Percentiles rank a stretch among this genome's conserved stretches.
Evolutionary conservation across 2,797 vertebrate species (phyloP).

Genomic region (Sorex maritimensis): DNA sequence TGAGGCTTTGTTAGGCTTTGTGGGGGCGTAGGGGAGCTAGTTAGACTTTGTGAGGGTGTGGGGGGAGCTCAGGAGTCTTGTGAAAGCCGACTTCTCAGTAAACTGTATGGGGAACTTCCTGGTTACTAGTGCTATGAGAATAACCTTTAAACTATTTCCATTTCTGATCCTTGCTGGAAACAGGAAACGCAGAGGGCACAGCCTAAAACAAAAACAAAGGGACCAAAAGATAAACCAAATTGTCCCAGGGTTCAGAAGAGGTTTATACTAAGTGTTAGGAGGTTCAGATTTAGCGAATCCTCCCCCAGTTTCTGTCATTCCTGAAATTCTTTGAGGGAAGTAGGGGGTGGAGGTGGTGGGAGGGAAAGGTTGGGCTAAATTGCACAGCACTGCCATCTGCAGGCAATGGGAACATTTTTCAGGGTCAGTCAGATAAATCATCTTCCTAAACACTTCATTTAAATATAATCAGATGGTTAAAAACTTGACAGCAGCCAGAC

Average conservation of each 20-base stretch:
- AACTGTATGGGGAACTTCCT: slow-evolving; percentile 77
- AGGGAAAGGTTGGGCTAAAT: background rate
- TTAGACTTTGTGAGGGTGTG: no score
- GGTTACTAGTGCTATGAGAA: slow-evolving; percentile 77
- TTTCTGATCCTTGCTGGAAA: slow-evolving; percentile 82
- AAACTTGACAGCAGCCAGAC: slow-evolving; percentile 91
- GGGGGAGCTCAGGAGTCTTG: background rate
- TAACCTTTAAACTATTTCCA: slow-evolving; percentile 84
- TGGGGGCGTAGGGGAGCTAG: no score
- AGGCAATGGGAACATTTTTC: slow-evolving; percentile 85
- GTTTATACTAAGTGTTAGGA: slow-evolving; percentile 84
- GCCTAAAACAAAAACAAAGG: slow-evolving; percentile 85
- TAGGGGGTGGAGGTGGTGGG: background rate
- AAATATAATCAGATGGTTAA: slow-evolving; percentile 92
- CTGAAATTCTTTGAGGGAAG: slow-evolving; percentile 83
- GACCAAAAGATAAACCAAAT: slow-evolving; percentile 84
- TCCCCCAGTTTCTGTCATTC: slow-evolving; percentile 83
- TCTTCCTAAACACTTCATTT: slow-evolving; percentile 89
- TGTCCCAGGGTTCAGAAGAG: slow-evolving; percentile 83
- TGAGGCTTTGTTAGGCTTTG: slow-evolving; percentile 68
- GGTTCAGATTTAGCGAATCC: slow-evolving; percentile 76
- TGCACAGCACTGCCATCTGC: slow-evolving; percentile 92
- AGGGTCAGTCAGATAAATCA: slow-evolving; percentile 88
- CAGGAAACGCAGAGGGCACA: slow-evolving; percentile 81
- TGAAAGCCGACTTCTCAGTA: slow-evolving; percentile 74